Conservation (phyloP, 2,797 vertebrate species). For the Arrhamphus sclerolepis region DNA sequence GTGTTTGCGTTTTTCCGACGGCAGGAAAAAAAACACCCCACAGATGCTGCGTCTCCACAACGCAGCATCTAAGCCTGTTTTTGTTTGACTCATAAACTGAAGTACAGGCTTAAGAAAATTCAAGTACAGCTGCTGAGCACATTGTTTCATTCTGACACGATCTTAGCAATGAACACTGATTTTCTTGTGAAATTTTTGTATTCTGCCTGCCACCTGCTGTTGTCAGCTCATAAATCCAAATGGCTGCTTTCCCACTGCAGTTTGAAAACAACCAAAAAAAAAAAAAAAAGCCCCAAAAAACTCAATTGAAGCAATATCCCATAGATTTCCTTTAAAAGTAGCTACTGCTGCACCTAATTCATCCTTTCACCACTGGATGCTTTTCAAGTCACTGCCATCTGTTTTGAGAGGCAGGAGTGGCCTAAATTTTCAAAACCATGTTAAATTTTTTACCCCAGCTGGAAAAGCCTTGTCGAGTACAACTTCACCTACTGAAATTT, state of each 20-base stretch:
- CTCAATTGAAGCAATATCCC: too few relatives aligned
- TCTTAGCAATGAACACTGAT: too few relatives aligned
- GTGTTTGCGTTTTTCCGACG: slow-evolving; percentile 20
- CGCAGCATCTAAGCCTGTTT: slow-evolving; percentile 5
- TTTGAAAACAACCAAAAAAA: not conserved
- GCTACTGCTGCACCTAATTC: slow-evolving; percentile 48
- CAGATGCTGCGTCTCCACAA: slow-evolving; percentile 14
- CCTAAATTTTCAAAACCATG: slow-evolving; percentile 65
- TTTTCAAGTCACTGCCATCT: slow-evolving; percentile 37
- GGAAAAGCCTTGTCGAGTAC: slow-evolving; percentile 31
- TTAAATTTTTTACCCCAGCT: slow-evolving; percentile 58
- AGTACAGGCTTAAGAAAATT: not conserved
- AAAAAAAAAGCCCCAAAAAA: slow-evolving; percentile 4
- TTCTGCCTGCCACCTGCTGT: slow-evolving; percentile 29
- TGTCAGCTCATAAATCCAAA: slow-evolving; percentile 18
- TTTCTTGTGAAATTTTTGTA: not conserved
- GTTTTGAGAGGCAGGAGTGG: slow-evolving; percentile 41
- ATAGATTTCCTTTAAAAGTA: too few relatives aligned
- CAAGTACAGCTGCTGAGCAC: not conserved
- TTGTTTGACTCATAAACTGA: not conserved
- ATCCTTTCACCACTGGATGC: slow-evolving; percentile 49
- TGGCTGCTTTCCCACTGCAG: not conserved
- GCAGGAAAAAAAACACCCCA: slow-evolving; percentile 36
- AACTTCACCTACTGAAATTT: slow-evolving; percentile 66
- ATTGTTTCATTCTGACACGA: too few relatives aligned